Conservation (phyloP, 2,888 invertebrate genomes). For the Drosophila engyochracea region DNA sequence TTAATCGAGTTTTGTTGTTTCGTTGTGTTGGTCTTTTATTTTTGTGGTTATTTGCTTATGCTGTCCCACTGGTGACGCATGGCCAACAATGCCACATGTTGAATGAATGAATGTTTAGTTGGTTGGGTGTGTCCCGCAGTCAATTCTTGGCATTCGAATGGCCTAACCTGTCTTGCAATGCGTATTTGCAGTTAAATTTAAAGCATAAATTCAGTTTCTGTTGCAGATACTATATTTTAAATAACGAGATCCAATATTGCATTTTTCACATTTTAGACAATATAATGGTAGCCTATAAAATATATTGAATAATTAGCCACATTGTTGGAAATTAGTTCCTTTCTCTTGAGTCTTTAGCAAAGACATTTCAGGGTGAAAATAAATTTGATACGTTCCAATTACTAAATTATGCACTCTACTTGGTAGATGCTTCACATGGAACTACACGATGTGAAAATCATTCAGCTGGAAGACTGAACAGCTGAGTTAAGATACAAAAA, state of each 20-base stretch:
- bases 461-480: conserved; percentile 82
- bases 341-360: conserved; percentile 6
- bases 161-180: conserved; percentile 12
- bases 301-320: background rate
- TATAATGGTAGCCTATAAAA: background rate
- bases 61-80: conserved; percentile 43
- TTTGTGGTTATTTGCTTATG: conserved; percentile 5
- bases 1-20: conserved; percentile 73
- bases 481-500: conserved; percentile 24
- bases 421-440: conserved; percentile 44
- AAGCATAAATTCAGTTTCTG: background rate
- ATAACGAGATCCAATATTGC: background rate
- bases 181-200: conserved; percentile 12
- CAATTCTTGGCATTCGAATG: conserved; percentile 32
- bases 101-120: conserved; percentile 6
- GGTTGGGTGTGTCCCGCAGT: conserved; percentile 18
- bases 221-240: background rate
- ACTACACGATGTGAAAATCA: conserved; percentile 71
- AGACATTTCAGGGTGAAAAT: conserved; percentile 56
- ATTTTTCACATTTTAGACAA: background rate
- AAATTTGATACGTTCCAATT: conserved; percentile 77
- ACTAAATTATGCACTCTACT: conserved; percentile 74
- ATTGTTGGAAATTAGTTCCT: conserved; percentile 1
- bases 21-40: conserved; percentile 13
- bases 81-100: conserved; percentile 39